Evolutionary conservation across 2,797 vertebrate species (phyloP).

Genomic region (Diplodus sargus): DNA sequence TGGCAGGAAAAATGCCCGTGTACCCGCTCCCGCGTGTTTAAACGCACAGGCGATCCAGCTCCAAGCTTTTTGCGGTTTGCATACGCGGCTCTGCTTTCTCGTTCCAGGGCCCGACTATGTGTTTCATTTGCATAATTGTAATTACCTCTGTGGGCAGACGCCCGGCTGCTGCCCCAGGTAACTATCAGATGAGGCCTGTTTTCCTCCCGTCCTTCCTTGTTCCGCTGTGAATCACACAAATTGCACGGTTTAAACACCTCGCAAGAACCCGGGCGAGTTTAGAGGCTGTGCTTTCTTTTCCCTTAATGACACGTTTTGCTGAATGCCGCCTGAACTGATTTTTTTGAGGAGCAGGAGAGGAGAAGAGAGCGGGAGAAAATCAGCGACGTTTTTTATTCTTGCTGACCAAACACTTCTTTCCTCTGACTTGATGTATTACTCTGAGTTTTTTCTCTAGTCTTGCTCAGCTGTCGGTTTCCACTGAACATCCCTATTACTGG

Average conservation of each 20-base stretch:
- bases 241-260: constrained; percentile 60
- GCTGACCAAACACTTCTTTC: constrained; percentile 68
- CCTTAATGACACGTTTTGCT: constrained; percentile 75
- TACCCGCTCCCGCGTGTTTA: constrained; percentile 24
- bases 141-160: constrained; percentile 79
- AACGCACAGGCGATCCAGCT: constrained; percentile 49
- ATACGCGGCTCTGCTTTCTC: constrained; percentile 66
- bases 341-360: constrained; percentile 30
- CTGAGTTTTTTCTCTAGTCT: constrained; percentile 6
- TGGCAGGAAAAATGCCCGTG: constrained; percentile 46
- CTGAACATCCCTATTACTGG: constrained; percentile 40
- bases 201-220: constrained; percentile 49
- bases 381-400: constrained; percentile 33
- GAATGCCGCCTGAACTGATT: constrained; percentile 52
- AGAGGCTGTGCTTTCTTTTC: constrained; percentile 30
- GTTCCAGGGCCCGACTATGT: constrained; percentile 58
- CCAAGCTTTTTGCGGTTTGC: constrained; percentile 52
- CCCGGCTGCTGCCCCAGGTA: constrained; percentile 75
- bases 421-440: constrained; percentile 52
- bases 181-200: constrained; percentile 64
- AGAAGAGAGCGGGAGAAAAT: constrained; percentile 29
- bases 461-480: constrained; percentile 11
- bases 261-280: constrained; percentile 52
- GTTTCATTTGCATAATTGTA: constrained; percentile 82
- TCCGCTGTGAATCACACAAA: constrained; percentile 71